These are phyloP conservation scores for Drosophila pruinosa DNA, from an alignment of 1,140 invertebrate species.

Conservation along the genomic window DNA sequence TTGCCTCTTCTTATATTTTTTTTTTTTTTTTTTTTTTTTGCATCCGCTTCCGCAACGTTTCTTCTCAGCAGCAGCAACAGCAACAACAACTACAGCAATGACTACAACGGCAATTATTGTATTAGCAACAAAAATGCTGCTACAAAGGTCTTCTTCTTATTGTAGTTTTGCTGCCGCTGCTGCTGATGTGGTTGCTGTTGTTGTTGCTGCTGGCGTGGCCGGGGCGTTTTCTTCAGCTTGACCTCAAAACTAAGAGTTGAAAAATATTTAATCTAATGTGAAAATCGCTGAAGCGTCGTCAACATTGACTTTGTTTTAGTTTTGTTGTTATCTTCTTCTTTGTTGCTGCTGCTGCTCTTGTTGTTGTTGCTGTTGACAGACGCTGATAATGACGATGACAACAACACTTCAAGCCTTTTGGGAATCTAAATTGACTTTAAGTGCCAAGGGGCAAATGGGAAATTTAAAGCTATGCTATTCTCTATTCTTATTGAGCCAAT, in stretches of 20 bases:
- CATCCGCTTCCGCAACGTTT: slow-evolving; percentile 70
- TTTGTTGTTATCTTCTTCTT: slow-evolving; percentile 15
- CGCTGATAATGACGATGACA: slow-evolving; percentile 59
- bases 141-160: slow-evolving; percentile 35
- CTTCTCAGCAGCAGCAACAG: slow-evolving; percentile 27
- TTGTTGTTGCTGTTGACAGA: slow-evolving; percentile 31
- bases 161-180: neutral
- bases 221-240: slow-evolving; percentile 46
- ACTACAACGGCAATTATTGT: slow-evolving; percentile 64
- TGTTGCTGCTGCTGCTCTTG: neutral
- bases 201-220: neutral
- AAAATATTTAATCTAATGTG: slow-evolving; percentile 78
- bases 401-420: slow-evolving; percentile 21
- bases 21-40: slow-evolving; percentile 45
- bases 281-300: slow-evolving; percentile 74
- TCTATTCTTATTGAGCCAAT: slow-evolving; percentile 2
- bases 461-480: slow-evolving; percentile 3
- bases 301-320: slow-evolving; percentile 41
- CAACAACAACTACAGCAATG: slow-evolving; percentile 11
- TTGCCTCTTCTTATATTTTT: neutral
- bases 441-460: slow-evolving; percentile 8
- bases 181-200: neutral
- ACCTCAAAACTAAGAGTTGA: slow-evolving; percentile 71
- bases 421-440: slow-evolving; percentile 15
- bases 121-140: slow-evolving; percentile 58